Conservation (phyloP, 1,140 invertebrate species). For the Pentalonia nigronervosa region DNA sequence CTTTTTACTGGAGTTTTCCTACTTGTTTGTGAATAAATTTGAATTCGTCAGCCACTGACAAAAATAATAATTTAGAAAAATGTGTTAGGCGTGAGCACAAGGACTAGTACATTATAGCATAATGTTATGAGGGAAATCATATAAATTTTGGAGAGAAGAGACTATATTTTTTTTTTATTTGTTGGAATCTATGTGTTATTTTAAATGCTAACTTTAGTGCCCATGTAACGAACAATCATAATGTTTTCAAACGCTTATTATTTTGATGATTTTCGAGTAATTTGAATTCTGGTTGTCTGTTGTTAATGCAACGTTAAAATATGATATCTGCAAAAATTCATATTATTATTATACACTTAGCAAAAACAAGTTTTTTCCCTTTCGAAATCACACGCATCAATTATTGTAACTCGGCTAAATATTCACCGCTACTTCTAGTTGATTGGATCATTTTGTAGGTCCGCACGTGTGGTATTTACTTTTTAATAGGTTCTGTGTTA, state of each 20-base stretch:
- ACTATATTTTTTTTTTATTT: neutral
- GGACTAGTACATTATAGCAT: neutral
- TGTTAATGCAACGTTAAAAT: neutral
- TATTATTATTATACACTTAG: neutral
- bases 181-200: no score
- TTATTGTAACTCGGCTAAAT: neutral
- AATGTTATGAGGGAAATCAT: neutral
- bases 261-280: neutral
- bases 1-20: neutral
- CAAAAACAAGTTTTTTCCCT: neutral
- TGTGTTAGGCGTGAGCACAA: neutral
- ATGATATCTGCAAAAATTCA: neutral
- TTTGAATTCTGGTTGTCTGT: neutral
- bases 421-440: neutral
- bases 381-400: neutral
- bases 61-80: neutral
- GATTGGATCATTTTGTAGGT: neutral
- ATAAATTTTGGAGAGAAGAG: neutral
- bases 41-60: neutral
- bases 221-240: no score
- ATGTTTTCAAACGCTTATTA: no score
- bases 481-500: neutral
- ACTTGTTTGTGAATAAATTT: neutral
- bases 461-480: neutral
- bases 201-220: no score